Evolutionary conservation across 2,113 vertebrate genomes (phyloP), one percentile per base, ranked within the genome.

Genomic region (Callionymus lyra): DNA sequence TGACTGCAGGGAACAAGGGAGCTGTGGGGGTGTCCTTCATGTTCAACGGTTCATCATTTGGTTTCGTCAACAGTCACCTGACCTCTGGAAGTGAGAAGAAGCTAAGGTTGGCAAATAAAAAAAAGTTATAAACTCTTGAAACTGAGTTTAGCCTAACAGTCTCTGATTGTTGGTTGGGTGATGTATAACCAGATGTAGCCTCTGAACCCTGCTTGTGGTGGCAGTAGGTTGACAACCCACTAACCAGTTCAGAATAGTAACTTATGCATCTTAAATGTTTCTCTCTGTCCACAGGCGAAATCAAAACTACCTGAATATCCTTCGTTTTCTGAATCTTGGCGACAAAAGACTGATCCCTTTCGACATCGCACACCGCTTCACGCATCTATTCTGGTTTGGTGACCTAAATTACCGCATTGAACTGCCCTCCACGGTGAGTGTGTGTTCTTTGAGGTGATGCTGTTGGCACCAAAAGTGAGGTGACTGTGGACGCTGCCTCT

Each of bases 11-110:
- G 45, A 98, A 98, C 77, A 98, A 98, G 77, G 95, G 95, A 57
- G 95, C 95, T 0, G 95, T 98, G 43, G 95, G 92, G 0, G 92
- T 97, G 33, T 97, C 95, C 0, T 95, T 98, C 77, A 93, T 97
- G 94, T 97, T 98, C 83, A 97, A 97, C 6, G 87, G 91, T 34
- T 96, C 95, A 3, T 93, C 92, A 1, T 88, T 98, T 76, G 92
- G 93, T n/a, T 98, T 98, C 47, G 91, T 98, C 45, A 98, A 98
- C 82, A 98, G 95, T 73, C 95, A 98, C 68, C 63, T 98, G 78
- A 98, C 95, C 38, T 98, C 95, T 0, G 95, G 95, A 44, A 96
- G 92, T 15, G 94, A 97, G 75, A 98, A 98, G 81, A 98, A 97
- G 51, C 84, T 93, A 68, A 91, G 94, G 94, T 97, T 81, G 85